Base-by-base conservation (phyloP, 1,140 invertebrate species). In the Augochlora pura region DNA sequence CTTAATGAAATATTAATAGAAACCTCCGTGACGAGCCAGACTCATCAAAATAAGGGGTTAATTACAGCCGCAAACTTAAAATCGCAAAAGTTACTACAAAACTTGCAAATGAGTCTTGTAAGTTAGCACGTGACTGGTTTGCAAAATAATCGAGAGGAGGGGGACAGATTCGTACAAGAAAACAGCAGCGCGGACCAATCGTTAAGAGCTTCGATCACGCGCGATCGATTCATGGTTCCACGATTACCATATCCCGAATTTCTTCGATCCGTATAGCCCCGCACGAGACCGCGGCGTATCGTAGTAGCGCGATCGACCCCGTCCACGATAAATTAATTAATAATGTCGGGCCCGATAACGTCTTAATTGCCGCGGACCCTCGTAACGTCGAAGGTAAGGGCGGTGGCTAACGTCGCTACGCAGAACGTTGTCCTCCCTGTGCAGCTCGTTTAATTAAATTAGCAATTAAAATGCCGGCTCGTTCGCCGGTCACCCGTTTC, bases 381-480 rank as follows among this genome's bases (percentile, higher is more conserved):
- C 38, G 27, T 21, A 38, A 69, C 66, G 52, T 32, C 39, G 46
- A 0, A 16, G 42, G 2, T 12, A 25, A 4, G 25, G n/a, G 23
- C 49, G 38, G 38, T 18, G 18, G 46, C 57, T 18, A 46, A 57
- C 32, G 27, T 60, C 65, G 66, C 39, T 71, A 71, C 66, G 52
- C 18, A 49, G 60, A 39, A 18, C 77, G 59, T 60, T 64, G 72
- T 67, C 46, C 27, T 76, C 74, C 54, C 59, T 16, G 49, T 72
- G 32, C 32, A 82, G 66, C 57, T 65, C 86, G 85, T 90, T 91
- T 89, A 91, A 91, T 91, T 90, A 90, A 91, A 90, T 91, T 89
- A 89, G 89, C 89, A 90, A 91, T 91, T 90, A 90, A 90, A 91
- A 91, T 90, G 77, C 87, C 83, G 85, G 52, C 42, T 60, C 18